These are phyloP conservation scores for Microctenopoma lineatum DNA, from an alignment of 2,797 vertebrate genomes.

Conservation along the genomic window DNA sequence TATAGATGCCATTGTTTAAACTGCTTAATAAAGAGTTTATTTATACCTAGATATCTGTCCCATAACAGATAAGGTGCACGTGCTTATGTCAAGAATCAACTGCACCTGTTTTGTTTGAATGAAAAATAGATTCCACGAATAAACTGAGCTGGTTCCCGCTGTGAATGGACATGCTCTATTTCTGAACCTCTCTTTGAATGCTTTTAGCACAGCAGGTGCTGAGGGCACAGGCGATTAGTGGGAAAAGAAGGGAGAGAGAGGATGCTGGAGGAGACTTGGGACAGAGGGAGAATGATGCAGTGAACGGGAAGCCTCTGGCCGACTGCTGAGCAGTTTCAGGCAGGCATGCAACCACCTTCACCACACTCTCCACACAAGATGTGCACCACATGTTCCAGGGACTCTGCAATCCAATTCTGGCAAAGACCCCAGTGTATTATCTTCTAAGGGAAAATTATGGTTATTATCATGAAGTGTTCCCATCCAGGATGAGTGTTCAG, in stretches of 20 bases:
- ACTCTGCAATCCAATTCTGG: constrained; percentile 72
- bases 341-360: constrained; percentile 64
- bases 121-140: no score
- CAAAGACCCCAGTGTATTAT: constrained; percentile 71
- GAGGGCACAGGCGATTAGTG: constrained; percentile 45
- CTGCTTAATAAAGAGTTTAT: neutral
- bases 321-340: constrained; percentile 53
- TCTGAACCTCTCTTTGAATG: constrained; percentile 6
- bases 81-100: no score
- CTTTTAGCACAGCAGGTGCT: constrained; percentile 39
- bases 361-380: constrained; percentile 68
- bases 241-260: constrained; percentile 1
- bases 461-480: constrained; percentile 84
- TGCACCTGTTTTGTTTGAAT: no score
- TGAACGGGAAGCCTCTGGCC: constrained; percentile 33
- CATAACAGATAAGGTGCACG: no score
- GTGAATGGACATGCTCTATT: constrained; percentile 9
- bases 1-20: constrained; percentile 5
- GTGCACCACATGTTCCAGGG: constrained; percentile 75
- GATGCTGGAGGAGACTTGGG: neutral
- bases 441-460: constrained; percentile 78
- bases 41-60: neutral
- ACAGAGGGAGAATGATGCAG: constrained; percentile 10
- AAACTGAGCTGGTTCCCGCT: neutral
- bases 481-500: constrained; percentile 74